Percentiles rank a stretch among this genome's conserved stretches.
These are phyloP conservation scores for Zenarchopterus dispar DNA, from an alignment of 2,797 vertebrate species.

Conservation along the genomic window DNA sequence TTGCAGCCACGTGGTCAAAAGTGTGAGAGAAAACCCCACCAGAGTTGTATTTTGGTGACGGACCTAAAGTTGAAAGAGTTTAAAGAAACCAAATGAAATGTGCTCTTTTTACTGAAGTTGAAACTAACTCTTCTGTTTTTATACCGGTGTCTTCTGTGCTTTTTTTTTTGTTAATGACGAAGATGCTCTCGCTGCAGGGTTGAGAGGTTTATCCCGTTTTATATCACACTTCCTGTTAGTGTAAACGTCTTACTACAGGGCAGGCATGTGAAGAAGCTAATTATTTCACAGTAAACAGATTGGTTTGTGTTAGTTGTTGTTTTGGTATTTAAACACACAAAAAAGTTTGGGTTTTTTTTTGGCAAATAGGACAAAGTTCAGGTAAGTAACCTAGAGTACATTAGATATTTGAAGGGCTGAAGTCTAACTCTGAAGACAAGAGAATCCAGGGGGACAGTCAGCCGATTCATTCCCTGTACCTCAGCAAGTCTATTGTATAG, in stretches of 20 bases:
- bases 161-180: neutral
- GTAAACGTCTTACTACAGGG: neutral
- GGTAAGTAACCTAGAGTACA: too few species aligned
- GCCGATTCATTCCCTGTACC: too few species aligned
- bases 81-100: neutral
- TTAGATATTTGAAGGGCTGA: too few species aligned
- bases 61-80: neutral
- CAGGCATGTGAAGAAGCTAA: neutral
- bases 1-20: neutral
- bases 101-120: neutral
- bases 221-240: slow-evolving; percentile 1
- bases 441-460: too few species aligned
- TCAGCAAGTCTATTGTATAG: too few species aligned
- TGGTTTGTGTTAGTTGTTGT: neutral
- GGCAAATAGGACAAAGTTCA: too few species aligned
- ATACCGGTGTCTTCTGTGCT: neutral
- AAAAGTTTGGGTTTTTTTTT: too few species aligned
- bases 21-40: neutral
- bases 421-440: too few species aligned
- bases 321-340: neutral
- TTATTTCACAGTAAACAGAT: neutral
- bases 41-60: neutral
- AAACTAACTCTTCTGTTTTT: too few species aligned
- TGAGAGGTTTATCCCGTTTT: neutral
- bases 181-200: neutral